Conservation (phyloP, 2,113 vertebrate genomes). For the Anoplopoma fimbria region DNA sequence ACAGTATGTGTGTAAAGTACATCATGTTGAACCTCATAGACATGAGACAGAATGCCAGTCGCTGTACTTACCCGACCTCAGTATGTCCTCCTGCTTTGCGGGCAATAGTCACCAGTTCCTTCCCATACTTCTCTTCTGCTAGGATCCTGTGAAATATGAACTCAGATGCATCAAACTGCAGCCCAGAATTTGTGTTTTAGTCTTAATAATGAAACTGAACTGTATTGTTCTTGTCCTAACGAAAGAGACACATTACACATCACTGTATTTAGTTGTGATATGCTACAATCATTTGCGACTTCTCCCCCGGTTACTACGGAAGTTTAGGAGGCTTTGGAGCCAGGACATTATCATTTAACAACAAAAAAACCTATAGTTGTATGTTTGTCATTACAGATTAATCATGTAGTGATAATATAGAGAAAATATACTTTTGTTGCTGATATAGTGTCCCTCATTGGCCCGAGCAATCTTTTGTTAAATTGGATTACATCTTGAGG, state of each 20-base stretch:
- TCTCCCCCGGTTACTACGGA: too few relatives aligned
- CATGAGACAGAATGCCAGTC: not conserved
- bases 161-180: not conserved
- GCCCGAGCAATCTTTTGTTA: not conserved
- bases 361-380: not conserved
- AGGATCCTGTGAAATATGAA: conserved; percentile 84
- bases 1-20: not conserved
- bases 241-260: not conserved
- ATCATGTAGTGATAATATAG: not conserved
- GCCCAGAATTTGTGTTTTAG: not conserved
- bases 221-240: not conserved
- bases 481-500: not conserved
- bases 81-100: conserved; percentile 90
- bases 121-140: conserved; percentile 94
- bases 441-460: not conserved
- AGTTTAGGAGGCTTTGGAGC: too few relatives aligned
- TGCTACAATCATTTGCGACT: not conserved
- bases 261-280: not conserved
- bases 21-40: not conserved
- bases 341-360: too few relatives aligned
- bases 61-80: conserved; percentile 88
- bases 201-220: not conserved
- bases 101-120: conserved; percentile 92
- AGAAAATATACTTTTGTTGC: not conserved
- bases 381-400: not conserved